Evolutionary conservation across 1,140 invertebrate genomes (phyloP), one percentile per base, ranked within the genome.

Genomic region (Laupala kohalensis): DNA sequence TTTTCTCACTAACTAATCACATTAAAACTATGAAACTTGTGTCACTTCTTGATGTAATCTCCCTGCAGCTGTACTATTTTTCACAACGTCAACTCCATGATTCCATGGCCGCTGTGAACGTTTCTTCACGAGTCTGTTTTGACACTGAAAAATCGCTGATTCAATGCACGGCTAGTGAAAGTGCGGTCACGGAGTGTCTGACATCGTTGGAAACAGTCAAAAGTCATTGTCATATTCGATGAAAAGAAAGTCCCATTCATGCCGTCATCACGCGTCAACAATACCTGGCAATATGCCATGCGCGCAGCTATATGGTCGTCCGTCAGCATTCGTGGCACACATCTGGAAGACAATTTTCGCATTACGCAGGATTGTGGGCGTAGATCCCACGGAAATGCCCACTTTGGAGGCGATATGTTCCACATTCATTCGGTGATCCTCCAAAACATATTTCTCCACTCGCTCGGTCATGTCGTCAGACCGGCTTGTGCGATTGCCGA

Each of bases 241-340:
- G 62, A 76, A 74, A 73, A 77, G 75, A 62, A 73, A 68, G 53
- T 75, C 69, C 13, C 73, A 67, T 37, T 73, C 72, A 69, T 25
- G 6, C 68, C 64, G 6, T 72, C 13, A 30, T 73, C 71, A 4
- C 66, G 69, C 19, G 63, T 65, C 25, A 73, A 67, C 69, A 76
- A 73, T 53, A 0, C 37, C 19, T 53, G 37, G 1, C 37, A 37
- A 25, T 5, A 3, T 67, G 68, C 24, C 27, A 37, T 64, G 24
- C 71, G 6, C 37, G 71, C 62, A 2, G 26, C 73, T 72, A 75
- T 76, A 70, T 75, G 71, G 26, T 70, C 71, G 5, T 76, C 74
- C 0, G 73, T 76, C 23, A 75, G 69, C 64, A 75, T 24, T 75
- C 74, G 75, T 70, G 75, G 75, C 0, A 76, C 73, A 69, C 75